Conservation (phyloP, 1,140 invertebrate genomes). For the Magallana ariakensis region DNA sequence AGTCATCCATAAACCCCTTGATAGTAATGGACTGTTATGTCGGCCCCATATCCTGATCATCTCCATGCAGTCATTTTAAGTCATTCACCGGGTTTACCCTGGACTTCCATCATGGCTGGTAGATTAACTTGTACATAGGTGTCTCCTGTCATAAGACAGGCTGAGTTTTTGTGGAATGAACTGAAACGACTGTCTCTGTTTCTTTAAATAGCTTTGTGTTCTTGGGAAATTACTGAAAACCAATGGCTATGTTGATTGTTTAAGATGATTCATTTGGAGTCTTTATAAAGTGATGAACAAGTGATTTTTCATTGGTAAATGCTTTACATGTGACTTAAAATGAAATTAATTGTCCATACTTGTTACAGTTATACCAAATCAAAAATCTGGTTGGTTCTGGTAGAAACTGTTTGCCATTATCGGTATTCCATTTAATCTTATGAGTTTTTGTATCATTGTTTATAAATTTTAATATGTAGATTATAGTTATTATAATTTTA, state of each 20-base stretch:
- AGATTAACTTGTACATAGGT: neutral
- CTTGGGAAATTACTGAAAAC: too few relatives aligned
- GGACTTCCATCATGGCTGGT: neutral
- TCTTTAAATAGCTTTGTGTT: neutral
- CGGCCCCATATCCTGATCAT: constrained; percentile 10
- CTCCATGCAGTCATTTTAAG: neutral
- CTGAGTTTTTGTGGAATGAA: constrained; percentile 1
- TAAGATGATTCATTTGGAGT: too few relatives aligned
- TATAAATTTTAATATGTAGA: neutral
- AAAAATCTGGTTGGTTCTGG: neutral
- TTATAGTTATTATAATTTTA: neutral
- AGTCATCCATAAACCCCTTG: neutral
- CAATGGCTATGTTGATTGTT: too few relatives aligned
- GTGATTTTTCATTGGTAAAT: neutral
- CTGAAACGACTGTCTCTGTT: neutral
- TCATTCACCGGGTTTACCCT: neutral
- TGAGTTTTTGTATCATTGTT: neutral
- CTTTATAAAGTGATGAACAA: neutral
- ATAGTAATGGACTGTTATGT: constrained; percentile 20
- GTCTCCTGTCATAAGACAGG: neutral
- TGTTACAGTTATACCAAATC: too few relatives aligned
- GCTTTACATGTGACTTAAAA: neutral
- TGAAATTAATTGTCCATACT: neutral
- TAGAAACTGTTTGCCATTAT: neutral
- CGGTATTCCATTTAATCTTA: neutral